Base-by-base conservation (phyloP, 2,888 invertebrate species). In the Eristalis intricaria region DNA sequence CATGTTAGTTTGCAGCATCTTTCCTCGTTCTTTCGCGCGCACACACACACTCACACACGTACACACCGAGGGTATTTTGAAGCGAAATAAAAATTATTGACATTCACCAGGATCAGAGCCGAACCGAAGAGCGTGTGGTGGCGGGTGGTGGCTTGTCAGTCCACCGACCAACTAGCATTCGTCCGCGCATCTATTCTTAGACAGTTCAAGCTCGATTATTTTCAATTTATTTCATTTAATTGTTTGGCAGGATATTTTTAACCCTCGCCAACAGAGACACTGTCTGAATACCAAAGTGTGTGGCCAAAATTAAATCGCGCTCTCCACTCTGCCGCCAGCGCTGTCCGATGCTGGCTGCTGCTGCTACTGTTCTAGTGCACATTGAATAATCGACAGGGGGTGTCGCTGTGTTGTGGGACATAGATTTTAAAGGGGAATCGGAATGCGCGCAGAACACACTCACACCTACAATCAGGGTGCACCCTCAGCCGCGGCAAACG, bases 181-280 rank as follows among this genome's bases (percentile, higher is more conserved):
- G 50, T 50, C 50, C 50, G 50, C 50, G 50, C 50, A 19, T n/a
- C 50, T 84, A 76, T 80, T 83, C 83, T 75, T 83, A 87, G 79
- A 73, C 71, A 73, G 87, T 87, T 87, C 79, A 83, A 87, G 87
- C 87, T 76, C 80, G 87, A 87, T 84, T 87, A 87, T 87, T 84
- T 87, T 84, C 76, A 87, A 84, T 87, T 87, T 87, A 84, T 87
- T 87, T 84, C 68, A 80, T 87, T 75, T 84, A 83, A 87, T 87
- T 87, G 87, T 84, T 88, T 88, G 84, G 80, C 88, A 76, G 77
- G 22, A 38, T 88, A 88, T 84, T 88, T 84, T 84, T 80, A 84
- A 88, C 35, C 65, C 73, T 81, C 77, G 80, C 80, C 84, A 84
- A 74, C 43, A 75, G 84, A 73, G 84, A 81, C 84, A 84, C 84